Conservation (phyloP, 2,888 invertebrate genomes). For the Coenonympha arcania region DNA sequence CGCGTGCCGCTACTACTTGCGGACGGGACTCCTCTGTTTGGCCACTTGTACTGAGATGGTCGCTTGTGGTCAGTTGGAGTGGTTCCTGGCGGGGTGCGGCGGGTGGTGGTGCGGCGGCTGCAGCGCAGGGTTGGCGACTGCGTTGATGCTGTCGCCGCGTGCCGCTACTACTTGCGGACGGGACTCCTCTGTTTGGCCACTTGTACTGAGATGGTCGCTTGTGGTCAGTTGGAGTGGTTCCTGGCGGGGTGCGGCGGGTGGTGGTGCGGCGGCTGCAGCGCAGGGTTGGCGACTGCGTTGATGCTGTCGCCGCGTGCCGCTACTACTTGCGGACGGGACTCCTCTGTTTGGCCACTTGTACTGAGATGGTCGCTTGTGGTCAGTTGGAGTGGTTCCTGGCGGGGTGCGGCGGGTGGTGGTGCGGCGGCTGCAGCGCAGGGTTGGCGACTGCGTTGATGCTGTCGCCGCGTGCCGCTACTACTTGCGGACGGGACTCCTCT, state of each 20-base stretch:
- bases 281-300: slow-evolving; percentile 91
- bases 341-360: slow-evolving; percentile 37
- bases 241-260: slow-evolving; percentile 55
- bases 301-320: slow-evolving; percentile 89
- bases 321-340: slow-evolving; percentile 80
- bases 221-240: slow-evolving; percentile 59
- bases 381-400: slow-evolving; percentile 62
- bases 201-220: not conserved
- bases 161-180: too few species aligned
- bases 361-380: slow-evolving; percentile 19
- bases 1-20: too few species aligned
- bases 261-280: slow-evolving; percentile 68
- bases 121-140: too few species aligned
- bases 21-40: too few species aligned
- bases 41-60: not conserved
- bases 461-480: slow-evolving; percentile 88
- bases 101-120: too few species aligned
- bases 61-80: too few species aligned
- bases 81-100: too few species aligned
- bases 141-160: too few species aligned
- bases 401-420: slow-evolving; percentile 51
- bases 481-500: slow-evolving; percentile 76
- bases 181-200: too few species aligned
- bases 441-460: slow-evolving; percentile 92
- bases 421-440: slow-evolving; percentile 78